phyloP scores from a whole-genome alignment of 2,797 vertebrate species.

The Monodelphis domestica region DNA sequence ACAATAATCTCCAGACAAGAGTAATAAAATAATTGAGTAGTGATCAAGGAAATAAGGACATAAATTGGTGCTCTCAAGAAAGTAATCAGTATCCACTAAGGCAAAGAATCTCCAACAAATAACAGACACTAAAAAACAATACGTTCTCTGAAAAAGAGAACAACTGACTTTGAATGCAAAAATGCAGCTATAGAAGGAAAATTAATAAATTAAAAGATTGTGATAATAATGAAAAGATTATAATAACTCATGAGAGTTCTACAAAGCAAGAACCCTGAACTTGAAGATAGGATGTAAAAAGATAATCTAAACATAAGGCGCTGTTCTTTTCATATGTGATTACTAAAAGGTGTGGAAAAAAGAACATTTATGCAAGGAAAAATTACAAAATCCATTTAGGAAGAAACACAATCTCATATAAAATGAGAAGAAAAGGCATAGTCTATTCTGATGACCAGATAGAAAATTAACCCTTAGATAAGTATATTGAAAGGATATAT shows the following conservation, averaged over 20 bases:
- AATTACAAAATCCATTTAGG: not conserved
- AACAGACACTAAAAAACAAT: not conserved
- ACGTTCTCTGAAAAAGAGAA: not conserved
- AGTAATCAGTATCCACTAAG: not conserved
- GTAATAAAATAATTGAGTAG: too few relatives aligned
- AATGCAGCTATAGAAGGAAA: not conserved
- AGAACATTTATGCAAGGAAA: not conserved
- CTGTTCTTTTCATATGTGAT: not conserved
- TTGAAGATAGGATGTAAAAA: not conserved
- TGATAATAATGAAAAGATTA: not conserved
- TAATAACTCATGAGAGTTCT: not conserved
- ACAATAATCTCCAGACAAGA: too few relatives aligned
- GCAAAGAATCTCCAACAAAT: not conserved
- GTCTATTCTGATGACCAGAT: not conserved
- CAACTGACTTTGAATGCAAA: not conserved
- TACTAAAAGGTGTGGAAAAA: not conserved
- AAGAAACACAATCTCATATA: not conserved
- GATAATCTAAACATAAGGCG: not conserved
- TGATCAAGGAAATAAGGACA: too few relatives aligned
- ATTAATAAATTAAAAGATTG: not conserved
- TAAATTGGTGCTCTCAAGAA: too few relatives aligned
- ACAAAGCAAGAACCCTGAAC: not conserved
- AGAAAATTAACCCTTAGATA: not conserved
- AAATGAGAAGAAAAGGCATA: not conserved
- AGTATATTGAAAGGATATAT: not conserved